A percentile compares a stretch with the other conserved stretches of the same genome.
These are phyloP conservation scores for Microvelia longipes DNA, from an alignment of 1,140 invertebrate genomes.

Conservation along the genomic window DNA sequence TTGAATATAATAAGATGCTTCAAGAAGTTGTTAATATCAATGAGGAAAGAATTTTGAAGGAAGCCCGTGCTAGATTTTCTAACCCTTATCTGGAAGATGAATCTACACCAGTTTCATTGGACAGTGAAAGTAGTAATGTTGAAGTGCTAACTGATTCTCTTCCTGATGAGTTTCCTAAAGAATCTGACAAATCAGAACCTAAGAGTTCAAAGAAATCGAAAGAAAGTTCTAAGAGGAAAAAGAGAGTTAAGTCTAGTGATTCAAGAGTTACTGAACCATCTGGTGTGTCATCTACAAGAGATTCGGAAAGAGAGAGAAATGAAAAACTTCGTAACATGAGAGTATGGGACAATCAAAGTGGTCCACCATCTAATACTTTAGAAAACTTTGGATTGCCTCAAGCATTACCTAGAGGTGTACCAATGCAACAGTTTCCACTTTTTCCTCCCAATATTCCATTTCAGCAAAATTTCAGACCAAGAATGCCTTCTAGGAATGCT, in stretches of 20 bases:
- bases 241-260: not conserved
- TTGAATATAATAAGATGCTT: conserved; percentile 57
- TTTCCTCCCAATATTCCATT: not conserved
- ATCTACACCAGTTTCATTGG: no score
- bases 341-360: not conserved
- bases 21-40: conserved; percentile 56
- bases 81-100: conserved; percentile 1
- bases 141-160: not conserved
- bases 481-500: not conserved
- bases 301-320: not conserved
- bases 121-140: no score
- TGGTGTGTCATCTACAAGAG: not conserved
- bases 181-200: not conserved
- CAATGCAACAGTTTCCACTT: not conserved
- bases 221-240: not conserved
- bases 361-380: not conserved
- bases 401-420: not conserved
- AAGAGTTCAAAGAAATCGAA: not conserved
- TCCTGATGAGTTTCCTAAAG: not conserved
- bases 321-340: not conserved
- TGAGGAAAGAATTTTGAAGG: conserved; percentile 58
- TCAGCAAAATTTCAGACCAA: not conserved
- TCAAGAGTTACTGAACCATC: not conserved
- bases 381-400: not conserved
- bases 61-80: conserved; percentile 41